These are phyloP conservation scores for Papilio helenus DNA, from an alignment of 1,140 invertebrate genomes.

Conservation along the genomic window DNA sequence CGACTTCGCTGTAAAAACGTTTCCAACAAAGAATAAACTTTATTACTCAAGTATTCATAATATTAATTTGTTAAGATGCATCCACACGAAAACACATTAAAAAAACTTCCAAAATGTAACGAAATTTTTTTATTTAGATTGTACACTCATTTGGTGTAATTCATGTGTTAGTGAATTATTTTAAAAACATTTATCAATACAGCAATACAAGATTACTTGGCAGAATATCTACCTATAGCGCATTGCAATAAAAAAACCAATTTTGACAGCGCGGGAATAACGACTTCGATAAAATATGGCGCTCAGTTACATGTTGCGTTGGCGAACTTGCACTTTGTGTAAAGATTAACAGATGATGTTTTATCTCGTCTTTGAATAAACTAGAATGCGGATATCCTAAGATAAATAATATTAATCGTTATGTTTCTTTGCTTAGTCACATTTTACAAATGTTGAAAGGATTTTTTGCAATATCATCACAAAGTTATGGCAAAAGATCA, in stretches of 20 bases:
- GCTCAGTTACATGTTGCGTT: not conserved
- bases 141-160: no score
- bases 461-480: not conserved
- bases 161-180: not conserved
- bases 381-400: not conserved
- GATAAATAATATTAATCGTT: not conserved
- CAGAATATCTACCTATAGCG: not conserved
- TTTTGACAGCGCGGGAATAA: constrained; percentile 8
- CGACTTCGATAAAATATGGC: not conserved
- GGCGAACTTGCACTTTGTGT: not conserved
- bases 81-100: not conserved
- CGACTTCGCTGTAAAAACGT: not conserved
- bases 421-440: not conserved
- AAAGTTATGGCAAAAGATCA: no score
- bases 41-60: not conserved
- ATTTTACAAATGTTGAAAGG: not conserved
- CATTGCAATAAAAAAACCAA: not conserved
- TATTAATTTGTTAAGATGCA: not conserved
- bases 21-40: not conserved
- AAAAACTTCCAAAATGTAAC: no score
- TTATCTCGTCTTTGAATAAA: not conserved
- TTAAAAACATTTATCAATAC: not conserved
- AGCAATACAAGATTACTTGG: not conserved
- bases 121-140: no score
- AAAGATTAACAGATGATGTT: not conserved